Evolutionary conservation across 2,888 invertebrate genomes (phyloP).

Genomic region (Caenorhabditis sp.): DNA sequence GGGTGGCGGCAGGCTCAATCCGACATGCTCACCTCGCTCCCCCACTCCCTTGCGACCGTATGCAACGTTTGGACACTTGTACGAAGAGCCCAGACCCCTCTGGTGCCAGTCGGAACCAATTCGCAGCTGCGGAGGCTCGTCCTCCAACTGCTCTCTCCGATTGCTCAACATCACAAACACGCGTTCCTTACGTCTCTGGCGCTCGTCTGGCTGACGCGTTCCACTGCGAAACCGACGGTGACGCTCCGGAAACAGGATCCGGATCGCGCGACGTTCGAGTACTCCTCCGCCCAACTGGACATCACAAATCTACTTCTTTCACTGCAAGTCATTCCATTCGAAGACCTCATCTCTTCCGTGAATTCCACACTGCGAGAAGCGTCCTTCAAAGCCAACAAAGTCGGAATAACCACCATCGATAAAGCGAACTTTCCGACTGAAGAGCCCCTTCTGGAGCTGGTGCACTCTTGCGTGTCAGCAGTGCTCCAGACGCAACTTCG

Average conservation of each 20-base stretch:
- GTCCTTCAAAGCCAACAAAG: slow-evolving; percentile 63
- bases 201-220: slow-evolving; percentile 87
- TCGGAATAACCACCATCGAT: slow-evolving; percentile 59
- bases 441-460: slow-evolving; percentile 88
- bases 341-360: slow-evolving; percentile 84
- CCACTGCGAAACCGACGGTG: slow-evolving; percentile 52
- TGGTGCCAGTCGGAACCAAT: slow-evolving; percentile 70
- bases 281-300: slow-evolving; percentile 83
- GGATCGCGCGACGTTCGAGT: slow-evolving; percentile 72
- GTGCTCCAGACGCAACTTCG: slow-evolving; percentile 85
- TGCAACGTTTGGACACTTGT: slow-evolving; percentile 87
- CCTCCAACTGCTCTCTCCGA: slow-evolving; percentile 88
- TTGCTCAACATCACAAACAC: slow-evolving; percentile 88
- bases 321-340: slow-evolving; percentile 88
- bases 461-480: slow-evolving; percentile 84
- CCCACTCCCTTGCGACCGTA: slow-evolving; percentile 87
- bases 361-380: slow-evolving; percentile 88
- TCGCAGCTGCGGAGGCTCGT: slow-evolving; percentile 86
- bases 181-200: slow-evolving; percentile 89
- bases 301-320: slow-evolving; percentile 87
- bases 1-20: slow-evolving; percentile 83
- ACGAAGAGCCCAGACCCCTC: slow-evolving; percentile 78
- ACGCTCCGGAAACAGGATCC: slow-evolving; percentile 54
- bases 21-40: slow-evolving; percentile 87
- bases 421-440: slow-evolving; percentile 83